These are phyloP conservation scores for Calonectris borealis DNA, from an alignment of 2,113 vertebrate genomes.

Conservation along the genomic window DNA sequence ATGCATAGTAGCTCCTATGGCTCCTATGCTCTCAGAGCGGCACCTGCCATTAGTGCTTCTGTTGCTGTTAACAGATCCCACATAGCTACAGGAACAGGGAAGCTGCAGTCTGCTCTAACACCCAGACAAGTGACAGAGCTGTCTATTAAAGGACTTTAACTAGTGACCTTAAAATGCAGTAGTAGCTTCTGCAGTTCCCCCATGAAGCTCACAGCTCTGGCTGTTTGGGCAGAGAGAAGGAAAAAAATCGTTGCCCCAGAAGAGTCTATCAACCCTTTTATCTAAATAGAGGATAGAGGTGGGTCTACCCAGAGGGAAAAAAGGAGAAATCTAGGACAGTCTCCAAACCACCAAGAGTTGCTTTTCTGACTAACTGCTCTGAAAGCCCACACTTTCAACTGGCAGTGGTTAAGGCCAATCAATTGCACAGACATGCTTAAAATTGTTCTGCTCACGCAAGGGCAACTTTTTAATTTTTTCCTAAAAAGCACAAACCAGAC, in stretches of 20 bases:
- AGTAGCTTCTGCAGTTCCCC: not conserved
- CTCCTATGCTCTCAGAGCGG: not conserved
- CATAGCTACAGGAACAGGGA: not conserved
- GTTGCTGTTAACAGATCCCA: not conserved
- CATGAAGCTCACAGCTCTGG: not conserved
- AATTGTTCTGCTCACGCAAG: not conserved
- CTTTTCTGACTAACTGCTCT: not conserved
- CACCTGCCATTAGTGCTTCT: not conserved
- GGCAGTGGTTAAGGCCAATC: not conserved
- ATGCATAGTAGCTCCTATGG: not conserved
- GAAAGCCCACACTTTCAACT: not conserved
- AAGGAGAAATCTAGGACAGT: not conserved
- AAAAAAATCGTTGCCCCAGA: not conserved
- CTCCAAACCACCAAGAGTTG: not conserved
- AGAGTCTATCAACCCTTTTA: not conserved
- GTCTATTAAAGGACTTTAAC: not conserved
- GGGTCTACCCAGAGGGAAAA: not conserved
- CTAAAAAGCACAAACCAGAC: constrained; percentile 12
- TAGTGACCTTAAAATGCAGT: not conserved
- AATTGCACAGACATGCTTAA: not conserved
- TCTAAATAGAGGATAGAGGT: not conserved
- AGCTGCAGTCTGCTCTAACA: not conserved
- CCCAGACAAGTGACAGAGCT: not conserved
- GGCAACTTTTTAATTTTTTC: not conserved
- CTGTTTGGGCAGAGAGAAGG: not conserved